Base-by-base conservation (phyloP, 1,140 invertebrate species). In the Drosophila ironensis region DNA sequence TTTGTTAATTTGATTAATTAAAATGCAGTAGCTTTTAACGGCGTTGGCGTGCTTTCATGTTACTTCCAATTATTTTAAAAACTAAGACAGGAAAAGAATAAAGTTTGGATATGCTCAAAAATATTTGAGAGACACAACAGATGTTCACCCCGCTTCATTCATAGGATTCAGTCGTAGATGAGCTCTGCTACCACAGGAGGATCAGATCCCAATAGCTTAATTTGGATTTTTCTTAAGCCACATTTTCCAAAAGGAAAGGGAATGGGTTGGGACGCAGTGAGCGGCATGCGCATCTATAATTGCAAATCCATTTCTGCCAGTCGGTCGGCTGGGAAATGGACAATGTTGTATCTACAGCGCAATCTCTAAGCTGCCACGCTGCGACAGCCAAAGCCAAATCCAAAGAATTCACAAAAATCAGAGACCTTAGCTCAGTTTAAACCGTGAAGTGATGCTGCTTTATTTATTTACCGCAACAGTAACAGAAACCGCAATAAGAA, bases 401-500 rank as follows among this genome's bases (percentile, higher is more conserved):
- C 19, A 27, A 48, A 37, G 44, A 12, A 11, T 12, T 5, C 40
- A 16, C 22, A 14, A 30, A 19, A 30, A 28, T 14, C 25, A 1
- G 47, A 28, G 51, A 7, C 40, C n/a, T 20, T 35, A 19, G 19
- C 30, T 59, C 12, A n/a, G 30, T 12, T 40, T 61, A 56, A 63
- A 56, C 59, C 30, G 30, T 48, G 56, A 28, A 63, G 57, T 48
- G 42, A 63, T 42, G 69, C 57, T 84, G 78, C 69, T 72, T 84
- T 82, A 82, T 78, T 82, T 82, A 82, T 78, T 84, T 84, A 82
- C 78, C 78, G 78, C 78, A 82, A 82, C 61, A 78, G 60, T 66
- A 63, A 63, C 60, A 63, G 56, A 69, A 80, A 82, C 77, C 77
- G 78, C 77, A 82, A 82, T 77, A 84, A 84, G 78, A 82, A 82